Conservation (phyloP, 2,888 invertebrate genomes). For the Belgica antarctica region DNA sequence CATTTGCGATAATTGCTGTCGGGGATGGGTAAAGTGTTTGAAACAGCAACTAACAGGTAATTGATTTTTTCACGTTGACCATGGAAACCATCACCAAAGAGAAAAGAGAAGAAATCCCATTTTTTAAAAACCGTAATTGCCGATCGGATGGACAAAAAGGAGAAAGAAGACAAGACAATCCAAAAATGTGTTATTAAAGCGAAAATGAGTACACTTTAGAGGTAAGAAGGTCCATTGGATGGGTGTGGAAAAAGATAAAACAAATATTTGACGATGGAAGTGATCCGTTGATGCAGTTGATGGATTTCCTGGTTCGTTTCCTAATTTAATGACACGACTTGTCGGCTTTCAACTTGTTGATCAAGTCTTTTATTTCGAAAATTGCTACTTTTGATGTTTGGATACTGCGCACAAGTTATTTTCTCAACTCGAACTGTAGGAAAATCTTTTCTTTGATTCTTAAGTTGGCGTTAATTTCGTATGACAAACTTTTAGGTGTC, state of each 20-base stretch:
- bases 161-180: not conserved
- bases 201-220: constrained; percentile 40
- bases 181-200: constrained; percentile 42
- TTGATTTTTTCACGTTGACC: constrained; percentile 9
- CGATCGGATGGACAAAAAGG: not conserved
- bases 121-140: not conserved
- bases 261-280: constrained; percentile 40
- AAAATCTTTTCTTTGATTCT: not conserved
- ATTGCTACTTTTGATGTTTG: no score
- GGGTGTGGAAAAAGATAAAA: constrained; percentile 38
- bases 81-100: not conserved
- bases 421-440: not conserved
- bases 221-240: constrained; percentile 15
- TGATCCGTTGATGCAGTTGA: constrained; percentile 36
- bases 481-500: constrained; percentile 12
- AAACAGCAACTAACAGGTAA: constrained; percentile 28
- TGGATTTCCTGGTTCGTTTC: not conserved
- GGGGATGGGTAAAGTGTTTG: constrained; percentile 28
- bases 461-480: not conserved
- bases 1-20: constrained; percentile 13
- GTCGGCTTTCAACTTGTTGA: not conserved
- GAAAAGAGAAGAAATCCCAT: not conserved
- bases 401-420: no score
- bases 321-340: constrained; percentile 5
- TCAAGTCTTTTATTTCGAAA: no score